phyloP scores from a whole-genome alignment of 92 coral and sea anemone genomes.

The Actinernus sp. region DNA sequence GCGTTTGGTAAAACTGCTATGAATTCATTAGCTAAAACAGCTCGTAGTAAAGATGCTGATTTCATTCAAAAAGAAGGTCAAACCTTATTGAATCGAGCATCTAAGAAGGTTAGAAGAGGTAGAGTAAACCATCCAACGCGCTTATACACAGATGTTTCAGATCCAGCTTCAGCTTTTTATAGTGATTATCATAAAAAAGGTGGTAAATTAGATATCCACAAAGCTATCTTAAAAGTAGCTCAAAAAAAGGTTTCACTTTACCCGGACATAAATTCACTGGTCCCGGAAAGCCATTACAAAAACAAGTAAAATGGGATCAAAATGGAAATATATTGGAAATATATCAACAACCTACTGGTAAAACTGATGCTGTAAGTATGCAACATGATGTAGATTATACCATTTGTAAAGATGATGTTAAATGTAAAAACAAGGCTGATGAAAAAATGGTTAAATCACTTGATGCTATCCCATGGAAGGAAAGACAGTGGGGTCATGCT shows the following conservation, averaged over 20 bases:
- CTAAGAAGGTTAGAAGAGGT: no score
- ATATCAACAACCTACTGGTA: conserved; percentile 19
- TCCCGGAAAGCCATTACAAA: conserved; percentile 12
- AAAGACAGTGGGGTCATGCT: conserved; percentile 44
- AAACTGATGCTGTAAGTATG: conserved; percentile 26
- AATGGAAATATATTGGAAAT: conserved; percentile 13
- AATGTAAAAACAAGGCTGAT: conserved; percentile 16
- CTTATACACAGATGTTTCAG: no score
- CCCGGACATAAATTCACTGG: conserved; percentile 15
- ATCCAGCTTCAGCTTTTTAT: no score
- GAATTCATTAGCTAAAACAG: no score
- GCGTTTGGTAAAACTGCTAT: no score
- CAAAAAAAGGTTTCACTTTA: conserved; percentile 6
- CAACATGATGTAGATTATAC: conserved; percentile 40
- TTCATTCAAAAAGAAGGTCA: no score
- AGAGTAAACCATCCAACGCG: no score
- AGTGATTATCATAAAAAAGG: no score
- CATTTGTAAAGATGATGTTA: background rate
- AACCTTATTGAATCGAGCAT: no score
- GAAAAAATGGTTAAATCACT: conserved; percentile 17
- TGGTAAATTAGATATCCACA: conserved; percentile 13
- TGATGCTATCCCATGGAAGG: conserved; percentile 29
- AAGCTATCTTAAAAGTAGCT: background rate
- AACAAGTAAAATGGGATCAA: conserved; percentile 18
- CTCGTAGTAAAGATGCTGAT: no score